Conservation (phyloP, 2,797 vertebrate genomes). For the Anguilla obscura region DNA sequence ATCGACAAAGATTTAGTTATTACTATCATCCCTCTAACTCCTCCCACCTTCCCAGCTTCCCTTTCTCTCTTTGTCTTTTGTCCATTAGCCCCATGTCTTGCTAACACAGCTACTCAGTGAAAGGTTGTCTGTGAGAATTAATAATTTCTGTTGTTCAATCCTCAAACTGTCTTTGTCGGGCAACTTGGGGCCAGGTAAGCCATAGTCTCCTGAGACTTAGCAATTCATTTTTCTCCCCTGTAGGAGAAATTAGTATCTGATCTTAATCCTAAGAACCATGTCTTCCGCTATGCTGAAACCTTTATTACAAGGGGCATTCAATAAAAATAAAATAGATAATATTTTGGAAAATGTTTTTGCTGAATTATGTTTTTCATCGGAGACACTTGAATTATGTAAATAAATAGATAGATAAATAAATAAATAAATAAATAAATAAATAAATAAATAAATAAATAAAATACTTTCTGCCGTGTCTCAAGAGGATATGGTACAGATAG, state of each 20-base stretch:
- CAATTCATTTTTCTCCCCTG: no score
- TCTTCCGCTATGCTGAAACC: background rate
- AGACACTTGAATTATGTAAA: background rate
- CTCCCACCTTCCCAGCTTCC: background rate
- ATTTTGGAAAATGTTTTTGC: background rate
- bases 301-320: background rate
- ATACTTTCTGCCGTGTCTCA: no score
- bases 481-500: no score
- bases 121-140: background rate
- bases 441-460: no score
- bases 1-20: background rate
- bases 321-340: background rate
- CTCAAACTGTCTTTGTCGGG: background rate
- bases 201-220: background rate
- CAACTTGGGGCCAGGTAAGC: background rate
- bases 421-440: no score
- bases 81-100: background rate
- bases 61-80: background rate
- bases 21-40: background rate
- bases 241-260: background rate
- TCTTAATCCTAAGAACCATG: background rate
- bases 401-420: no score
- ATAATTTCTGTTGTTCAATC: background rate
- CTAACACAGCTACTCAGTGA: background rate
- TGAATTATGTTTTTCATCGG: background rate